Conservation (phyloP, 2,888 invertebrate species). For the Heliconius hortense region DNA sequence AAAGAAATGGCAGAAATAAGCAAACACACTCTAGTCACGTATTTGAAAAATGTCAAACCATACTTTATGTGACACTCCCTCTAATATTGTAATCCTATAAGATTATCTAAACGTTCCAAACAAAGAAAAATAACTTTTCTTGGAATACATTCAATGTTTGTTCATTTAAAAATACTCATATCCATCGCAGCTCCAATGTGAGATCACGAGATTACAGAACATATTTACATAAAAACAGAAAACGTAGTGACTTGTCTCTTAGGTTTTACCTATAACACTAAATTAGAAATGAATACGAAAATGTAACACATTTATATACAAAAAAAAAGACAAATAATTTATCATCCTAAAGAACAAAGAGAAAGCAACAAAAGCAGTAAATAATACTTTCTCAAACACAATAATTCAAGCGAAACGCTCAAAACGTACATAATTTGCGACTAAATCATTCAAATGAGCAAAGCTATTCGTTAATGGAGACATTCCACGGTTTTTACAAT, state of each 20-base stretch:
- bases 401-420: conserved; percentile 57
- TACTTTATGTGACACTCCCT: conserved; percentile 61
- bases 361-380: conserved; percentile 67
- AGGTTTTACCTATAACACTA: neutral
- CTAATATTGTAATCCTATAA: conserved; percentile 68
- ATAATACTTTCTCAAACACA: conserved; percentile 65
- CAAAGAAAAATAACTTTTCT: conserved; percentile 47
- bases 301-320: neutral
- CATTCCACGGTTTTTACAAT: conserved; percentile 45
- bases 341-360: conserved; percentile 34
- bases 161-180: conserved; percentile 6
- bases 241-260: no score
- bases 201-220: neutral
- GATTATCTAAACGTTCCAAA: conserved; percentile 57
- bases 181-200: neutral
- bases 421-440: conserved; percentile 66
- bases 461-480: conserved; percentile 55
- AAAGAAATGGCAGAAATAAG: conserved; percentile 60
- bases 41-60: conserved; percentile 67
- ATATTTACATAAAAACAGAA: no score
- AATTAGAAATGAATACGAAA: conserved; percentile 25
- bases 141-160: conserved; percentile 41
- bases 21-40: conserved; percentile 57
- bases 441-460: conserved; percentile 63
- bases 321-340: conserved; percentile 8